These are phyloP conservation scores for Mionectes macconnelli DNA, from an alignment of 2,113 vertebrate genomes.

Conservation along the genomic window DNA sequence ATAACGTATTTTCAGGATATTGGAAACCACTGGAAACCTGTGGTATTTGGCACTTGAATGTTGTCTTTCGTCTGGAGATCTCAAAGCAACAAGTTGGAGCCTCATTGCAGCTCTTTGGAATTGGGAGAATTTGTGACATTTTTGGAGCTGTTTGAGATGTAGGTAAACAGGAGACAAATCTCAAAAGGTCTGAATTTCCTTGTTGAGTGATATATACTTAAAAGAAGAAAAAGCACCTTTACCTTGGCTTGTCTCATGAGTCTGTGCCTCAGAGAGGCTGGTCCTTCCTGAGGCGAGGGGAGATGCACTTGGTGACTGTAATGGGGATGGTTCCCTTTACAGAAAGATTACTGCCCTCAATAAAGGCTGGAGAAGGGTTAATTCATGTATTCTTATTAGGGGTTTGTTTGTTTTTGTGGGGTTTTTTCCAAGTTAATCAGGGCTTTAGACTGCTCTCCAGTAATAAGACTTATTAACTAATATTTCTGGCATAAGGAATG, in stretches of 20 bases:
- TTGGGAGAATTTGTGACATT: background rate
- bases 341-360: background rate
- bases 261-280: background rate
- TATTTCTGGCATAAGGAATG: background rate
- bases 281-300: background rate
- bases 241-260: background rate
- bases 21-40: constrained; percentile 43
- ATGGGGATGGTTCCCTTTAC: background rate
- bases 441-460: background rate
- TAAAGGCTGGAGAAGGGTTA: background rate
- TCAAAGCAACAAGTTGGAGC: background rate
- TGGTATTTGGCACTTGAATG: constrained; percentile 28
- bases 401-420: background rate
- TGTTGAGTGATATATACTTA: background rate
- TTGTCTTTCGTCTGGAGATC: background rate
- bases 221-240: background rate
- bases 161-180: background rate
- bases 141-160: background rate
- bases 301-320: background rate
- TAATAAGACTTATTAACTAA: background rate
- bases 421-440: background rate
- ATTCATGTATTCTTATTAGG: background rate
- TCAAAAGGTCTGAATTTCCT: background rate
- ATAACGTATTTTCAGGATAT: constrained; percentile 63
- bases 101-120: background rate